Evolutionary conservation across 2,113 vertebrate species (phyloP).

Genomic region (Burhinus bistriatus): DNA sequence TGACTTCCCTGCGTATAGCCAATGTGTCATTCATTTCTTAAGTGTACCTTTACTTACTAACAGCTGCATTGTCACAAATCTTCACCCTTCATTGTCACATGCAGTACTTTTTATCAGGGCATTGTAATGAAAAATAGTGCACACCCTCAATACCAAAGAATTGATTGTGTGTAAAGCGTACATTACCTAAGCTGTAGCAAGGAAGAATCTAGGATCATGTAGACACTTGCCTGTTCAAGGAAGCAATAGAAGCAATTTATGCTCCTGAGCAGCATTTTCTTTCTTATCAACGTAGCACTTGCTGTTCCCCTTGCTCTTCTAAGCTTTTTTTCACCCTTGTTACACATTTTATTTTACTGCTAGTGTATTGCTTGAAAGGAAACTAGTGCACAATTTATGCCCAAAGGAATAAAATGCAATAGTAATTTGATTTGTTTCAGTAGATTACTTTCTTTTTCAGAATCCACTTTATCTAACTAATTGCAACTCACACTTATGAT

Average conservation of each 20-base stretch:
- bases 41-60: not conserved
- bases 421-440: not conserved
- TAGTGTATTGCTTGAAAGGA: not conserved
- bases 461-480: not conserved
- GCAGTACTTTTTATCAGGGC: constrained; percentile 2
- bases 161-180: constrained; percentile 56
- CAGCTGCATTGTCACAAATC: not conserved
- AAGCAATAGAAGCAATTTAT: constrained; percentile 54
- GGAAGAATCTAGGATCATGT: constrained; percentile 45
- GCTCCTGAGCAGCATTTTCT: not conserved
- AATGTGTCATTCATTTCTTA: not conserved
- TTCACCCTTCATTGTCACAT: constrained; percentile 24
- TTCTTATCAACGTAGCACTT: constrained; percentile 5
- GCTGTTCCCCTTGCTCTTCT: not conserved
- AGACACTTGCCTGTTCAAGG: constrained; percentile 40
- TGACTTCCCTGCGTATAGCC: not conserved
- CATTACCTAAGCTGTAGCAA: constrained; percentile 50
- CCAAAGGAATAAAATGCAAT: not conserved
- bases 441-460: not conserved
- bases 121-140: constrained; percentile 50
- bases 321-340: not conserved
- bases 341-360: not conserved
- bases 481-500: not conserved
- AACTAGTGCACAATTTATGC: not conserved
- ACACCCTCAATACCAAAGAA: constrained; percentile 43